Conservation (phyloP, 2,113 vertebrate species). For the Oxyruncus cristatus region DNA sequence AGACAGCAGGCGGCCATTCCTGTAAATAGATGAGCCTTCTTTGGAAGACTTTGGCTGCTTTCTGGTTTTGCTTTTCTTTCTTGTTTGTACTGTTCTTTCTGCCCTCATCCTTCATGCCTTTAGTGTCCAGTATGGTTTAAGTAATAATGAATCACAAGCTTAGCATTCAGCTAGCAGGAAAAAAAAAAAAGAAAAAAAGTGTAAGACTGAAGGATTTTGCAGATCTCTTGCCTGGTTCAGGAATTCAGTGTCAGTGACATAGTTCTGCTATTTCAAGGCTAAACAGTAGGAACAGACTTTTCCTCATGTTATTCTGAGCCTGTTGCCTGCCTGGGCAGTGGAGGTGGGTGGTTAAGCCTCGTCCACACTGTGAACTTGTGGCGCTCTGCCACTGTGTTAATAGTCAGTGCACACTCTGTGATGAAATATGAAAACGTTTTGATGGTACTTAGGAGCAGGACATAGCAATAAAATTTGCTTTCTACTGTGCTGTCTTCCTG, state of each 20-base stretch:
- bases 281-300: background rate
- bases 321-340: background rate
- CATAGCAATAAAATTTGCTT: background rate
- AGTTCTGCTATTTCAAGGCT: background rate
- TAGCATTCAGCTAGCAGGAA: background rate
- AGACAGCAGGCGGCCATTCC: background rate
- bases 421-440: slow-evolving; percentile 30
- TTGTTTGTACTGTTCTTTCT: background rate
- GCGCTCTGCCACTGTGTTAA: background rate
- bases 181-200: background rate
- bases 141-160: background rate
- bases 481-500: slow-evolving; percentile 6
- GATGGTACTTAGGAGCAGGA: slow-evolving; percentile 45
- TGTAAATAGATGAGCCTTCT: background rate
- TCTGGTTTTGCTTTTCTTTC: background rate
- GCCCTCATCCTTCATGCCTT: background rate
- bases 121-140: background rate
- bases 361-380: background rate
- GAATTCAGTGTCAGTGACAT: background rate
- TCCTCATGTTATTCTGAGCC: background rate
- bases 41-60: background rate
- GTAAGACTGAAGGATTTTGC: background rate
- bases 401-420: background rate
- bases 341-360: background rate
- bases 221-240: background rate